Base-by-base conservation (phyloP, 2,113 vertebrate genomes). In the Xyliphius kryptos region DNA sequence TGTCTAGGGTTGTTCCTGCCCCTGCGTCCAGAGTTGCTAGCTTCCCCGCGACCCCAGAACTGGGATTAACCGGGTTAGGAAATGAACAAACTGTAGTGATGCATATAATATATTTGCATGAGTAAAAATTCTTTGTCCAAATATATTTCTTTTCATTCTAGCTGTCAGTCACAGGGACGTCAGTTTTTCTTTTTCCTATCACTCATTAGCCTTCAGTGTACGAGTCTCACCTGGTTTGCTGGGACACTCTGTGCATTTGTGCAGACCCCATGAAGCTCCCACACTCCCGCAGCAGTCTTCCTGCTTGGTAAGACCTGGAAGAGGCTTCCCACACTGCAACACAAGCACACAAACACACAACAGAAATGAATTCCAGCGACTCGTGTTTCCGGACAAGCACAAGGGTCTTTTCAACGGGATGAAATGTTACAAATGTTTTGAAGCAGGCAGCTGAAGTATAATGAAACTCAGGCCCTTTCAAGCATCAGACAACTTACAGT, bases 221-320 rank as follows among this genome's bases (percentile, higher is more conserved):
- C 14, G 59, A 38, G 74, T 61, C 84, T 91, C 82, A 97, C 94
- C 91, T 89, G 91, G 92, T 84, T 91, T 92, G 9, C 78, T 80
- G 1, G 92, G 93, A 70, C 94, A 97, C 7, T 89, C 88, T 40
- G 87, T 85, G 77, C 94, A 97, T 32, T 77, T 86, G 72, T 90
- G 86, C 1, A 85, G 38, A 7, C 94, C 93, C 94, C 94, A 97
- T 52, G 93, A 95, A 67, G 88, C 83, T 7, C 94, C 94, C 69
- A 97, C 84, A 1, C 92, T 95, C 76, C 91, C 91, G 1, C 94
- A 97, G 81, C 94, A 97, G 75, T 96, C 94, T 53, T 97, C 94
- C 71, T 94, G 88, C 75, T 84, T 85, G 55, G 89, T 90, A 70
- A 94, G 84, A 62, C 93, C 92, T 37, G 87, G 89, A 64, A 97